Evolutionary conservation across 1,140 invertebrate genomes (phyloP), one percentile per base, ranked within the genome.

Genomic region (Carcinoscorpius rotundicauda): DNA sequence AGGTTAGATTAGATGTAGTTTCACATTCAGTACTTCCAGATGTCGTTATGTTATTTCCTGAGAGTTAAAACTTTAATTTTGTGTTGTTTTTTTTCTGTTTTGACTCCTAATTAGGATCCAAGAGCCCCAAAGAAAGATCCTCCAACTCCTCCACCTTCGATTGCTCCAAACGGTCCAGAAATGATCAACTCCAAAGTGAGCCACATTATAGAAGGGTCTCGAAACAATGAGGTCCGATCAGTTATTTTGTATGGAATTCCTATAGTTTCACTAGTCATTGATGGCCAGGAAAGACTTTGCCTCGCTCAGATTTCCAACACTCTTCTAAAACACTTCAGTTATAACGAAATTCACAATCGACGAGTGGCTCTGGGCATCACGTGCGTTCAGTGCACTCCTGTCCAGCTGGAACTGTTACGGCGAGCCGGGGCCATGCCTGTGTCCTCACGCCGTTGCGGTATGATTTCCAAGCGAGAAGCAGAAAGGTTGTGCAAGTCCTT

Each of bases 241-340:
- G 93, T 97, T 3, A 81, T 91, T 10, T 82, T 98, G 5, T 93
- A 94, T 74, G 93, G 92, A 4, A 86, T 96, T 5, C 89, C 91
- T 1, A 97, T 98, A 71, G 94, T 98, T 0, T 94, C 92, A 0
- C 81, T 98, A 57, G 84, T 89, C 57, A 97, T 98, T 67, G 95
- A 98, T 74, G 85, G 85, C 8, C 86, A 88, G 67, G 93, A 97
- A 75, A 81, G 95, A 4, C 81, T 98, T 0, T 98, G 94, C 74
- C 79, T 98, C 65, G 95, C 94, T 0, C 94, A 98, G 81, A 97
- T 98, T 69, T 97, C 93, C 59, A 97, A 96, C 77, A 97, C 93
- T 0, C 80, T 97, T 3, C 80, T 97, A 4, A 95, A 96, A 73
- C 86, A 91, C 74, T 97, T 93, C 79, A 96, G 91, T 71, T 98